Conservation (phyloP, 2,888 invertebrate genomes). For the Belgica antarctica region DNA sequence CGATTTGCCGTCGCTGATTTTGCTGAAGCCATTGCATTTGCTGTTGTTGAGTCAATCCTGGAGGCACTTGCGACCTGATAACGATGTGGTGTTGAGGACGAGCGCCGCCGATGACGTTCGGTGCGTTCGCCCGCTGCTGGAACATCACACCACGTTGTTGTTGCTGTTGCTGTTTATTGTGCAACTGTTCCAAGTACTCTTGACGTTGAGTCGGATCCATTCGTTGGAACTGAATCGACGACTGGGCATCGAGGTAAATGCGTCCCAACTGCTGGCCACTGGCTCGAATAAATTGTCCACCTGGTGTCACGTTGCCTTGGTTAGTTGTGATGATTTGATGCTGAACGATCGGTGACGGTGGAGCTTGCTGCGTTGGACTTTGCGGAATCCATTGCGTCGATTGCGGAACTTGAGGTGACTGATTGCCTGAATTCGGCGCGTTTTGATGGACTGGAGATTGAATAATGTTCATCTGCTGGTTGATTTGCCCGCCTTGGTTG, state of each 20-base stretch:
- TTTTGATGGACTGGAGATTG: slow-evolving; percentile 59
- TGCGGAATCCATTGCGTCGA: slow-evolving; percentile 48
- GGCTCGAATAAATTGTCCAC: slow-evolving; percentile 48
- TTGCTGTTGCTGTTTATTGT: slow-evolving; percentile 55
- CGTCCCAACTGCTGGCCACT: slow-evolving; percentile 49
- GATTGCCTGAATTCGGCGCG: slow-evolving; percentile 51
- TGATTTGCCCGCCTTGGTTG: slow-evolving; percentile 58
- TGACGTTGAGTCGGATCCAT: slow-evolving; percentile 48
- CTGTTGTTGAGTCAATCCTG: slow-evolving; percentile 63
- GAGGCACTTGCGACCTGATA: slow-evolving; percentile 67
- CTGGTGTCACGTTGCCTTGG: slow-evolving; percentile 17
- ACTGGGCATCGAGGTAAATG: slow-evolving; percentile 79
- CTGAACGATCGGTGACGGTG: slow-evolving; percentile 42
- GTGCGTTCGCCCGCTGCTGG: slow-evolving; percentile 52
- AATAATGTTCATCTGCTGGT: slow-evolving; percentile 61
- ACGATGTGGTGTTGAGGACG: slow-evolving; percentile 63
- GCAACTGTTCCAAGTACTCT: slow-evolving; percentile 56
- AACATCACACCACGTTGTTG: slow-evolving; percentile 60
- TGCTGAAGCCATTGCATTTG: slow-evolving; percentile 67
- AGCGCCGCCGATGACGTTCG: slow-evolving; percentile 57
- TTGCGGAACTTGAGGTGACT: slow-evolving; percentile 46
- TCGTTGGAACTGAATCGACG: slow-evolving; percentile 75
- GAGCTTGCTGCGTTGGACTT: slow-evolving; percentile 55
- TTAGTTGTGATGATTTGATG: slow-evolving; percentile 45
- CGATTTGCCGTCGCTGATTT: slow-evolving; percentile 64